Evolutionary conservation across 1,140 invertebrate genomes (phyloP).

Genomic region (Drosophila orena): DNA sequence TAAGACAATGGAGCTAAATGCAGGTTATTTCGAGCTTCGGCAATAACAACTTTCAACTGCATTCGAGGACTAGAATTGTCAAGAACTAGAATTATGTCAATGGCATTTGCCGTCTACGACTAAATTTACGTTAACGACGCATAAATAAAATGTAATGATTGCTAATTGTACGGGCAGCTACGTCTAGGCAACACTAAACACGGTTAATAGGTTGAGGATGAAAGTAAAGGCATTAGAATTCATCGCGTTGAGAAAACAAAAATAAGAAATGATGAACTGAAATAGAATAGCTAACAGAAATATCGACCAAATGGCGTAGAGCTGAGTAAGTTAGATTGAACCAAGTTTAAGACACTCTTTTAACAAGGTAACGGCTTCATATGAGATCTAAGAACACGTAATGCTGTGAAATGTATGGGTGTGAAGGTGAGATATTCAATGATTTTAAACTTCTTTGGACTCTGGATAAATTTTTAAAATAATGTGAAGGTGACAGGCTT

Average conservation of each 20-base stretch:
- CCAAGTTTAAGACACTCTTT: constrained; percentile 41
- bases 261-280: constrained; percentile 29
- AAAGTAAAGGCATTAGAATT: constrained; percentile 6
- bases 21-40: constrained; percentile 35
- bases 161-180: constrained; percentile 35
- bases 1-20: constrained; percentile 48
- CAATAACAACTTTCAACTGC: constrained; percentile 27
- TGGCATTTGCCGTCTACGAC: constrained; percentile 25
- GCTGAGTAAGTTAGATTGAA: constrained; percentile 56
- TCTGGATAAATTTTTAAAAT: neutral
- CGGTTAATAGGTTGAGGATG: constrained; percentile 19
- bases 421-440: constrained; percentile 2
- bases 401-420: constrained; percentile 12
- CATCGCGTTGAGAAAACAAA: constrained; percentile 22
- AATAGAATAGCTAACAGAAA: constrained; percentile 36
- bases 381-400: constrained; percentile 35
- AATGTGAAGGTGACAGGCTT: too few relatives aligned
- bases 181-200: constrained; percentile 43
- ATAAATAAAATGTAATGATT: constrained; percentile 37
- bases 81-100: too few relatives aligned
- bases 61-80: constrained; percentile 17
- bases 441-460: neutral
- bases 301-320: constrained; percentile 46
- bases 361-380: constrained; percentile 28
- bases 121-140: constrained; percentile 33